A percentile compares a stretch with the other conserved stretches of the same genome.
Conservation (phyloP, 2,888 invertebrate species). For the Caenorhabditis japonica region DNA sequence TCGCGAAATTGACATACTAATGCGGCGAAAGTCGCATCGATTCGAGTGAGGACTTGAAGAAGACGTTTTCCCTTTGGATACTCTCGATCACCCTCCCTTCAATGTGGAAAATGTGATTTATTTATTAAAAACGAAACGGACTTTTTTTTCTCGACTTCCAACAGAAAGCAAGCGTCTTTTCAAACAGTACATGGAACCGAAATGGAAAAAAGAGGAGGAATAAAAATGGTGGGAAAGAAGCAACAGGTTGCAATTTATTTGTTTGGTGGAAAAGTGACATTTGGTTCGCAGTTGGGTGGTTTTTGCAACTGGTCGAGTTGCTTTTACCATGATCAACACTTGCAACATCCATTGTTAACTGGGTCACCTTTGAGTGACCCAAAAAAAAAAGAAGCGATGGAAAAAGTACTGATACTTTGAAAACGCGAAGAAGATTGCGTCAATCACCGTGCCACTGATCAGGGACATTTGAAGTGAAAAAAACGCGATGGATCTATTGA, state of each 20-base stretch:
- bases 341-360: neutral
- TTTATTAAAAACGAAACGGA: too few species aligned
- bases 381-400: too few species aligned
- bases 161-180: too few species aligned
- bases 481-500: too few species aligned
- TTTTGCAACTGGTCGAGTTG: conserved; percentile 35
- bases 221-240: neutral
- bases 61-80: neutral
- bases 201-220: conserved; percentile 1
- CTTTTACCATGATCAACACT: neutral
- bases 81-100: conserved; percentile 1
- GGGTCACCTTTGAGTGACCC: neutral
- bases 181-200: too few species aligned
- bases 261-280: conserved; percentile 9
- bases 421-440: too few species aligned
- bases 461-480: too few species aligned
- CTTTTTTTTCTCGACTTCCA: too few species aligned
- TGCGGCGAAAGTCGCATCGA: conserved; percentile 21
- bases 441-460: too few species aligned
- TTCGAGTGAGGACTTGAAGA: conserved; percentile 22
- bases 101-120: too few species aligned
- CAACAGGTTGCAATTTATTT: conserved; percentile 11
- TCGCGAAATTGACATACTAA: conserved; percentile 38
- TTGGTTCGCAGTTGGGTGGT: conserved; percentile 17
- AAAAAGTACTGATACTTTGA: too few species aligned